These are phyloP conservation scores for Bothrops jararaca DNA, from an alignment of 2,113 vertebrate species.

Conservation along the genomic window DNA sequence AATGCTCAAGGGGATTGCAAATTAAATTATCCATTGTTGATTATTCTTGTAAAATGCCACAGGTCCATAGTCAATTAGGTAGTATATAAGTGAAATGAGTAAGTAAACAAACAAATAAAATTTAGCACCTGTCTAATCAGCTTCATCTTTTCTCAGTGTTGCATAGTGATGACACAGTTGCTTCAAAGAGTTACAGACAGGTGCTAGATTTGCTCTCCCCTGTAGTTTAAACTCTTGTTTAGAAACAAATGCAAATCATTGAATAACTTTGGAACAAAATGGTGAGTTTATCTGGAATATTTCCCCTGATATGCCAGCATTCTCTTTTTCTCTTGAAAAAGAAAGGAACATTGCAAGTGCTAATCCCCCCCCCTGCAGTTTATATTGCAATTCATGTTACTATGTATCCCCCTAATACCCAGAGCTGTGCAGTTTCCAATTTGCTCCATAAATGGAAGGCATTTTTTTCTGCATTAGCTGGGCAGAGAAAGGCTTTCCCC, in stretches of 20 bases:
- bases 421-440: not conserved
- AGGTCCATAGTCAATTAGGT: not conserved
- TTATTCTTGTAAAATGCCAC: not conserved
- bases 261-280: not conserved
- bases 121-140: not conserved
- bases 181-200: not conserved
- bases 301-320: not conserved
- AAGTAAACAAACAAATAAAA: not conserved
- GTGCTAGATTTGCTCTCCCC: not conserved
- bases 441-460: not conserved
- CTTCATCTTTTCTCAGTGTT: not conserved
- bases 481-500: not conserved
- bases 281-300: not conserved
- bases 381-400: not conserved
- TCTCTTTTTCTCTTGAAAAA: not conserved
- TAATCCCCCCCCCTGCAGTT: not conserved
- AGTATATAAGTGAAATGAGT: not conserved
- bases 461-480: not conserved
- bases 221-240: not conserved
- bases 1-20: not conserved
- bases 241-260: not conserved
- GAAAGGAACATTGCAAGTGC: not conserved
- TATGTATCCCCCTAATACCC: not conserved
- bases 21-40: not conserved
- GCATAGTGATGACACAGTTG: not conserved